Conservation (phyloP, 2,113 vertebrate species). For the Coracopsis vasa region DNA sequence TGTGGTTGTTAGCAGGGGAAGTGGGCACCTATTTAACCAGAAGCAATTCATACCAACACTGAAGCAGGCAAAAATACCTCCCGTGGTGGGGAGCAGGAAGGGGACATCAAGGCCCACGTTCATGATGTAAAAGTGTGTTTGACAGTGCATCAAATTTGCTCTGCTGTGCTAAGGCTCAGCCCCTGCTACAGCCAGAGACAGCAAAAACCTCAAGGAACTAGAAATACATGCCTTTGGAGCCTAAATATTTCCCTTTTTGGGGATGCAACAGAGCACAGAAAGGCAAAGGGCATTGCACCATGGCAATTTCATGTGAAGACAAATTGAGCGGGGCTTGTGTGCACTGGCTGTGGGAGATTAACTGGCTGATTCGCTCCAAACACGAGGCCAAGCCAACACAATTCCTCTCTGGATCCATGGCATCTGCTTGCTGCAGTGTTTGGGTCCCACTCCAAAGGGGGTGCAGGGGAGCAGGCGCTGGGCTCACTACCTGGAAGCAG, state of each 20-base stretch:
- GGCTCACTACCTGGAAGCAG: slow-evolving; percentile 81
- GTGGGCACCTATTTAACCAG: neutral
- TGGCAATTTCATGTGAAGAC: neutral
- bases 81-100: neutral
- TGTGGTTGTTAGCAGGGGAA: neutral
- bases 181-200: fast-evolving
- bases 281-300: neutral
- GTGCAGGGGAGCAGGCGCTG: neutral
- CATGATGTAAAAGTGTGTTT: neutral
- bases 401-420: neutral
- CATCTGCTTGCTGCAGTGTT: slow-evolving; percentile 68
- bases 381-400: neutral
- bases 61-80: slow-evolving; percentile 50
- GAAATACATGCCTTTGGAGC: neutral
- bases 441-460: neutral
- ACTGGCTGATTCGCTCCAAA: neutral
- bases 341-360: neutral
- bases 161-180: neutral
- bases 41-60: slow-evolving; percentile 34
- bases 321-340: neutral
- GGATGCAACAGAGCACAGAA: neutral
- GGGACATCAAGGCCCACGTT: neutral
- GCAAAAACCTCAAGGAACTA: neutral
- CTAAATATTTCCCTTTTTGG: neutral
- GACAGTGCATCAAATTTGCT: neutral